Conservation (phyloP, 2,888 invertebrate genomes). For the Drosophila niveifrons region DNA sequence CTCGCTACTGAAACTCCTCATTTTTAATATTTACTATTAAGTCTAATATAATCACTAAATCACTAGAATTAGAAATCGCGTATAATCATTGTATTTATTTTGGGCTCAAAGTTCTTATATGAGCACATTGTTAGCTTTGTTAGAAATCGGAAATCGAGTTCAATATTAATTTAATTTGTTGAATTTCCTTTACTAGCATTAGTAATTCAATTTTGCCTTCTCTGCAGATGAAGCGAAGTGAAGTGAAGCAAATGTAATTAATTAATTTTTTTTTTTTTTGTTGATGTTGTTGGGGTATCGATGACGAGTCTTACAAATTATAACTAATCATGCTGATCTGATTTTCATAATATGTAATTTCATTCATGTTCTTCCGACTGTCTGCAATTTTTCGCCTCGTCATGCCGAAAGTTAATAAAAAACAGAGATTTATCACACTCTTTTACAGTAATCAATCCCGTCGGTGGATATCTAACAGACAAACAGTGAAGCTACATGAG, state of each 20-base stretch:
- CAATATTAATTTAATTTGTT: background rate
- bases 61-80: too few relatives aligned
- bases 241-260: conserved; percentile 72
- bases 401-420: conserved; percentile 81
- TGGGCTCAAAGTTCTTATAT: background rate
- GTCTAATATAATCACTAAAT: too few relatives aligned
- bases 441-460: conserved; percentile 77
- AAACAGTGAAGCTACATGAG: conserved; percentile 67
- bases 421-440: conserved; percentile 83
- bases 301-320: conserved; percentile 65
- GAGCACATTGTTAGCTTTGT: background rate
- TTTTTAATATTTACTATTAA: too few relatives aligned
- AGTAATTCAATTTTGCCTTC: conserved; percentile 5
- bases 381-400: conserved; percentile 54
- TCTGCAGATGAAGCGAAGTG: conserved; percentile 3
- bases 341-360: conserved; percentile 63
- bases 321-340: conserved; percentile 82
- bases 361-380: conserved; percentile 68
- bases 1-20: too few relatives aligned
- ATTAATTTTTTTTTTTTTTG: conserved; percentile 39
- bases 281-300: conserved; percentile 17
- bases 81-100: background rate
- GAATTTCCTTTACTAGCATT: background rate
- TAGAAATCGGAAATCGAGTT: background rate
- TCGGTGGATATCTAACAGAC: conserved; percentile 51